Evolutionary conservation across 2,888 invertebrate genomes (phyloP), one percentile per base, ranked within the genome.

Genomic region (Pachycephus smyrnensis): DNA sequence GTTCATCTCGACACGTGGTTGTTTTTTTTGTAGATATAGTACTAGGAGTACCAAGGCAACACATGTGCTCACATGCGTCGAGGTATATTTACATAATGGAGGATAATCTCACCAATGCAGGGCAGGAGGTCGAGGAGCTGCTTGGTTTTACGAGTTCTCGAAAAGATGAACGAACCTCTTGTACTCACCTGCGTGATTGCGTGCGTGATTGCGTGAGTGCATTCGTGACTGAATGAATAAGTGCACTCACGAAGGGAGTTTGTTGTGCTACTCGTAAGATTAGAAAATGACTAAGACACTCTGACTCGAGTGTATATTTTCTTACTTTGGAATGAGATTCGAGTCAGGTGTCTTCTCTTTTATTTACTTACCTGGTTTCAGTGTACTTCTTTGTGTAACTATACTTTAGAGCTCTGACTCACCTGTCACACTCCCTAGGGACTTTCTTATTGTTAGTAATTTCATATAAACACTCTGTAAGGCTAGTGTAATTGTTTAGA

Each of bases 41-140:
- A 55, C 9, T 6, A 23, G 23, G 6, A 55, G 2, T 55, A 9
- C 55, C 55, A 55, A 9, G 2, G 55, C 23, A 55, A 55, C 55
- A 55, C 55, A 55, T 23, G 55, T 55, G 55, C 55, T 55, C 55
- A 55, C 23, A 55, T 9, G 55, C 55, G 23, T 55, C 55, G 23
- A 33, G 71, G 15, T 35, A 33, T 71, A 71, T 71, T 71, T 71
- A 71, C 71, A 71, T 71, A 71, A 71, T 71, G 71, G 31, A 33
- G 71, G 30, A 71, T 71, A 30, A 71, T 71, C 30, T 30, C 30
- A 31, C 23, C 71, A 11, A 71, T 30, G 33, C 23, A 33, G 71
- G 12, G 15, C 15, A 33, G 23, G 33, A 71, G 71, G 33, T 15
- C 12, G 71, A 23, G 23, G 33, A 71, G 30, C 35, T 35, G 71